Evolutionary conservation across 2,888 invertebrate genomes (phyloP).

Genomic region (Sminthurides aquaticus): DNA sequence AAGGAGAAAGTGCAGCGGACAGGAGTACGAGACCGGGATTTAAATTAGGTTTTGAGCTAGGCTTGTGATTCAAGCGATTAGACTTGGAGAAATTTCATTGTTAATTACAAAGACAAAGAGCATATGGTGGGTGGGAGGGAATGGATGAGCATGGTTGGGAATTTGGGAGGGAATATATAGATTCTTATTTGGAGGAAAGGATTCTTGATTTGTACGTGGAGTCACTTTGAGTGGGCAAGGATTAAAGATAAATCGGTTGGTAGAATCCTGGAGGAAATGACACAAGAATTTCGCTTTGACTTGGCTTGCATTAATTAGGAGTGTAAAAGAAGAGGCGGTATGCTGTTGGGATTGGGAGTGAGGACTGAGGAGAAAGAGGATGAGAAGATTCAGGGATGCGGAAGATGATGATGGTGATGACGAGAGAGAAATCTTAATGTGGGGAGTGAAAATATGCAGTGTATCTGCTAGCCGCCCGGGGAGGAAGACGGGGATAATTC

Average conservation of each 20-base stretch:
- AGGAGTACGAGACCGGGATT: not conserved
- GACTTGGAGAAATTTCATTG: not conserved
- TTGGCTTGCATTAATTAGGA: not conserved
- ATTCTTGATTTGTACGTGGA: not conserved
- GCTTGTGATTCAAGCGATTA: not conserved
- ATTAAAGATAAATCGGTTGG: not conserved
- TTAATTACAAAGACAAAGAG: not conserved
- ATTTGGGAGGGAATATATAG: no score
- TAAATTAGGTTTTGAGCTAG: not conserved
- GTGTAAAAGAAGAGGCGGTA: not conserved
- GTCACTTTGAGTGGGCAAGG: not conserved
- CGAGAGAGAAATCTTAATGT: slow-evolving; percentile 16
- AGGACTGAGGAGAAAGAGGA: not conserved
- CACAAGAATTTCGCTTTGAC: not conserved
- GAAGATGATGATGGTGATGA: slow-evolving; percentile 11
- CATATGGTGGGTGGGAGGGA: no score
- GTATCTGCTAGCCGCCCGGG: not conserved
- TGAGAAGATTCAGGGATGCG: not conserved
- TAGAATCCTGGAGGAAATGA: not conserved
- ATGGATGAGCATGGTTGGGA: no score
- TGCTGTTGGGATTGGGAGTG: not conserved
- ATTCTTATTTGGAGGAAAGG: no score
- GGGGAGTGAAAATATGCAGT: not conserved
- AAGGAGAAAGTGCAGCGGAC: not conserved
- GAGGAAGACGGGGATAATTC: not conserved